Base-by-base conservation (phyloP, 2,888 invertebrate species). In the Branchipolynoe longqiensis region DNA sequence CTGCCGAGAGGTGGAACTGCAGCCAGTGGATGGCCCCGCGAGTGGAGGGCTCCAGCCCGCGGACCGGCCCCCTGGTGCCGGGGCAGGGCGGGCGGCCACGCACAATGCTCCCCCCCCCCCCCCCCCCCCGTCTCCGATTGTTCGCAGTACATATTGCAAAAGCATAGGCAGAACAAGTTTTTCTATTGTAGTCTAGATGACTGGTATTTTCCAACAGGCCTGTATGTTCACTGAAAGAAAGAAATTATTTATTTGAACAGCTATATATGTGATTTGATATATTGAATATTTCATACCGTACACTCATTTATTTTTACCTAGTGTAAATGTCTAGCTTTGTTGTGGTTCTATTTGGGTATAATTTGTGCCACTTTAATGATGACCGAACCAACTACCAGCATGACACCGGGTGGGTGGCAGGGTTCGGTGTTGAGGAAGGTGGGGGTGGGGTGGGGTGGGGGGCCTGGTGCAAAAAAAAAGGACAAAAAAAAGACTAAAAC, bases 251-350 rank as follows among this genome's bases (percentile, higher is more conserved):
- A 85, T 85, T 85, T 85, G 83, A 82, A 85, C 85, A 83, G 85
- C 85, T 85, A 85, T 85, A 85, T 85, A 85, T 85, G 85, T 85
- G 85, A 85, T 85, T 85, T 85, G 85, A 85, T 85, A 85, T 85
- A 85, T 85, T 85, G 82, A 83, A 82, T 82, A 85, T 85, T 85
- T 85, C 85, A 85, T 85, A 85, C 85, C 69, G 85, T 85, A 83
- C 58, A 85, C 82, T 85, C 78, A 78, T 78, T n/a, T 85, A 85
- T 85, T 85, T 85, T 85, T 85, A 85, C 85, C 64, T 85, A 85
- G 85, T 85, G 85, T 85, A 82, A 85, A 83, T 85, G 83, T 84
- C 41, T 78, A 78, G 84, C 78, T 74, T 84, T 84, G 78, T 84
- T 69, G 40, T 58, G 58, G 82, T 84, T 64, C 64, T 84, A 64